Percentiles rank a stretch among this genome's conserved stretches.
Conservation (phyloP, 1,140 invertebrate genomes). For the Cydia pomonella region DNA sequence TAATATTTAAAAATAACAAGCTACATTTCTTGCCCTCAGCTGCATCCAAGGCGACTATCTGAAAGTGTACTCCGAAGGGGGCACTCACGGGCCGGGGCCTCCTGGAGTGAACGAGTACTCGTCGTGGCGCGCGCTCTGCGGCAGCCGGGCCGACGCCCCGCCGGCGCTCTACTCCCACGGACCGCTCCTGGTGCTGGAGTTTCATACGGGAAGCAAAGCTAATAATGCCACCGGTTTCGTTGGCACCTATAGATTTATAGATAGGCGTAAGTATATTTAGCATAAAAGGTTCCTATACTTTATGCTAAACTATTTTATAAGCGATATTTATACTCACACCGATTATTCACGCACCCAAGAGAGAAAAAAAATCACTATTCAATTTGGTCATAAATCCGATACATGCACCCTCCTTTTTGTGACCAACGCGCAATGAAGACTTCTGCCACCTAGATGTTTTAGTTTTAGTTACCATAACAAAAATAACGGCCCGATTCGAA, state of each 20-base stretch:
- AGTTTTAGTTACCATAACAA: too few species aligned
- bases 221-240: constrained; percentile 88
- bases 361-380: too few species aligned
- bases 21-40: constrained; percentile 74
- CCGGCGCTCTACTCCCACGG: constrained; percentile 90
- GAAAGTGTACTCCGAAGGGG: constrained; percentile 85
- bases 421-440: too few species aligned
- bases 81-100: constrained; percentile 82
- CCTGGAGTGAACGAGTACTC: constrained; percentile 90
- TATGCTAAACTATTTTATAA: not conserved
- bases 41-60: constrained; percentile 89
- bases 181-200: constrained; percentile 88
- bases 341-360: too few species aligned
- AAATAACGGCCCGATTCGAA: too few species aligned
- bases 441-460: too few species aligned
- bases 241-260: constrained; percentile 90
- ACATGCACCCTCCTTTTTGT: too few species aligned
- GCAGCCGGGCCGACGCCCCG: constrained; percentile 86
- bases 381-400: too few species aligned
- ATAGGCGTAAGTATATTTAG: constrained; percentile 85
- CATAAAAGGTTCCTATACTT: not conserved
- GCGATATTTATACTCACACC: too few species aligned
- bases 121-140: constrained; percentile 88
- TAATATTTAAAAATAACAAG: too few species aligned
- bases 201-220: constrained; percentile 81